Evolutionary conservation across 37 sponge, comb jelly and placozoan species (phyloP), one percentile per base, ranked within the genome.

Genomic region (Bolinopsis microptera): DNA sequence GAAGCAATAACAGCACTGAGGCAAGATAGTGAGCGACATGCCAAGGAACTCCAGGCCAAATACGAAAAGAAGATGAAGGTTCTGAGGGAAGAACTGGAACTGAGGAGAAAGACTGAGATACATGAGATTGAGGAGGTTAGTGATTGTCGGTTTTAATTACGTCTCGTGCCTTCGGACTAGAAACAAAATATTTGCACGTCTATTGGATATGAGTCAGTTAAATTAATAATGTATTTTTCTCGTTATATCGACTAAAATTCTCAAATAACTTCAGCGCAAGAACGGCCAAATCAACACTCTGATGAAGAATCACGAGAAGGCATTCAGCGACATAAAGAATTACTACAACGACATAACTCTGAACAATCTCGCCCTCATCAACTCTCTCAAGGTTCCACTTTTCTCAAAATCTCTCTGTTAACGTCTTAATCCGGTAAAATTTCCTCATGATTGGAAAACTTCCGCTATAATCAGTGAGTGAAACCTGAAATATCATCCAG

Each of bases 311-410:
- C 99, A 99, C 90, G 99, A 99, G 93, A 99, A 97, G 93, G 97
- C 97, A 0, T 99, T 99, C 94, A 96, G 97, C 94, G 97, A 97
- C 93, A 99, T 99, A 93, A 99, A 99, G 95, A 97, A 96, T 93
- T 99, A 99, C 93, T 99, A 99, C 94, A 99, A 99, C 92, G 99
- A 99, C 93, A 99, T 99, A 93, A 99, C 99, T 9, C 97, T 97
- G 69, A 99, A 99, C 93, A 99, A 99, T 95, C 94, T 99, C 3
- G 96, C 97, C 32, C 97, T 99, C 82, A 99, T 99, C 92, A 97
- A 97, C 94, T 96, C 97, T 33, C 95, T 99, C 68, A 99, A 99
- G 94, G 98, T 97, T n/a, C n/a, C n/a, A n/a, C n/a, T n/a, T n/a
- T n/a, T n/a, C n/a, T n/a, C n/a, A n/a, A n/a, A 92, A 30, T 94